Base-by-base conservation (phyloP, 2,797 vertebrate species). In the Dryobates pubescens region DNA sequence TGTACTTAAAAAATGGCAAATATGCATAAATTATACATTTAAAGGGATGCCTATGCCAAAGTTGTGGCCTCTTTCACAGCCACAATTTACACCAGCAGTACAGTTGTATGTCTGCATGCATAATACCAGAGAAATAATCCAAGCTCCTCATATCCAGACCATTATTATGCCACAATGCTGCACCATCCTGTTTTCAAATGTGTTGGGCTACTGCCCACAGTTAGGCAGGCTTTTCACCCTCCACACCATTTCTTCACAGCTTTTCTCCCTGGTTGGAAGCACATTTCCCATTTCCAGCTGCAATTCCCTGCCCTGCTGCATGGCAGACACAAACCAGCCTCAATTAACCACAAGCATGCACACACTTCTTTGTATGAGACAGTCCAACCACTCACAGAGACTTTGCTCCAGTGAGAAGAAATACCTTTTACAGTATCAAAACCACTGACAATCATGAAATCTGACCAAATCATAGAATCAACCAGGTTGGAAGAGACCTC, bases 41-140 rank as follows among this genome's bases (percentile, higher is more conserved):
- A 79, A 92, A 81, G 56, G 70, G 62, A 83, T 58, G 26, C 61
- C 82, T 58, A 82, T 63, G 83, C 53, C 49, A 57, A 68, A 77
- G 34, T 3, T 87, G 63, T 67, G 58, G 63, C 63, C 82, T 84
- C 36, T 81, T 73, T 54, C 70, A 85, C 81, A 78, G 88, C 15
- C 83, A 65, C 45, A 59, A 36, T 62, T 57, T 27, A 58, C 36
- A 71, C 16, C 36, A 68, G 73, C 61, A 83, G 36, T 32, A 61
- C 27, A 41, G 27, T n/a, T 76, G 38, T 30, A 72, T 0, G 54
- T 53, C 61, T 58, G 68, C 71, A 27, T 10, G 57, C 0, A 0
- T 71, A 82, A 71, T 61, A 73, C 59, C 91, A 59, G 41, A 56
- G 71, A 47, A 84, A 73, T 1, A 23, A 92, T 30, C 29, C 32